Evolutionary conservation across 2,888 invertebrate genomes (phyloP), one percentile per base, ranked within the genome.

Genomic region (Athalia rosae): DNA sequence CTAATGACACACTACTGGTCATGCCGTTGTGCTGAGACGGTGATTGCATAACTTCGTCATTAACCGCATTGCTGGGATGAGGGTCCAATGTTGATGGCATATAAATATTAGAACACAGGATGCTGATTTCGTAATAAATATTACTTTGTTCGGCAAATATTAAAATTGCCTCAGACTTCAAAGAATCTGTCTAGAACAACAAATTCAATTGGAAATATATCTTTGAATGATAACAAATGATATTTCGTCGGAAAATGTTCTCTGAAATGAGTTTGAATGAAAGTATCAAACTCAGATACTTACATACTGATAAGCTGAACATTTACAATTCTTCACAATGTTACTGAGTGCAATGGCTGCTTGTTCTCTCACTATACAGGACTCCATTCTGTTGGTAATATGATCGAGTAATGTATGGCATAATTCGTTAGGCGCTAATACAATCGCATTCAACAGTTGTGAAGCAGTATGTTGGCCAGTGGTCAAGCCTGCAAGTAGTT

Each of bases 361-460:
- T 84, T 92, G 91, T 85, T 93, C 93, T 79, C 91, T 88, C 0
- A 92, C 92, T 58, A 92, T 87, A 81, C 90, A 91, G 0, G 92
- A 90, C 85, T 93, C 93, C 48, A 89, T 90, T 79, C 91, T 88
- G 84, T 92, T 85, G 5, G 82, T 82, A 64, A 87, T 82, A 77
- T 81, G 83, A 64, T 85, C 83, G 64, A 88, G 81, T 58, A 89
- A 80, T 4, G 84, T 82, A 67, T 86, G 84, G 77, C 85, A 87
- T 62, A 89, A 80, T 78, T 86, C 89, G 69, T 80, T 85, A 7
- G 89, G 86, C 59, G 87, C 84, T 15, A 86, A 77, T 28, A 82
- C 82, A 9, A 89, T 79, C 8, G 84, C 82, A 78, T 84, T 84
- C 4, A 90, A 84, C 13, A 89, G 84, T 77, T 87, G 87, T 15